Evolutionary conservation across 2,113 vertebrate species (phyloP).

Genomic region (Microcebus tavaratra): DNA sequence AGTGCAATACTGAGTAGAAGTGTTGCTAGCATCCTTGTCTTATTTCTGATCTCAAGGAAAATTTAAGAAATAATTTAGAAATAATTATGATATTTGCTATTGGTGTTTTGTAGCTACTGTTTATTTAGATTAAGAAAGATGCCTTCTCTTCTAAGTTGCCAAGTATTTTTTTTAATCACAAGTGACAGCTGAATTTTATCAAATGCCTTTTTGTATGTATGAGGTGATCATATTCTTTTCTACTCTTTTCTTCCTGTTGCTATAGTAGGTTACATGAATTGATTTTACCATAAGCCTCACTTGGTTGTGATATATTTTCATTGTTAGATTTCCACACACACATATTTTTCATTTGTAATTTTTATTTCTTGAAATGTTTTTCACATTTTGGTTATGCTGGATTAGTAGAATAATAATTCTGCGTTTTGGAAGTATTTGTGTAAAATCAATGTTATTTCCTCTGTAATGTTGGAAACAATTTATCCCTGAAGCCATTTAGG

Average conservation of each 20-base stretch:
- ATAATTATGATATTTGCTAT: background rate
- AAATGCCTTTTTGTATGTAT: background rate
- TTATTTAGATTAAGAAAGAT: background rate
- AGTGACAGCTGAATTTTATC: background rate
- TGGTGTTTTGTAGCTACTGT: background rate
- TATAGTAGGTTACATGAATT: background rate
- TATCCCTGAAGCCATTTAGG: background rate
- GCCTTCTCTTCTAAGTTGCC: background rate
- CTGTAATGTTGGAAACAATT: background rate
- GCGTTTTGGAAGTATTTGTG: background rate
- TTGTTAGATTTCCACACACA: background rate
- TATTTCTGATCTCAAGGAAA: background rate
- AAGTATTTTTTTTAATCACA: background rate
- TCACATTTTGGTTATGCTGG: background rate
- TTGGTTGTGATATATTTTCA: background rate
- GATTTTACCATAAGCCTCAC: background rate
- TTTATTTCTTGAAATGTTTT: background rate
- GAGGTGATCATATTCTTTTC: background rate
- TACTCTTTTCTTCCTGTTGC: background rate
- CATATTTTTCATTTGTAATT: background rate
- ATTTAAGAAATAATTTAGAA: background rate
- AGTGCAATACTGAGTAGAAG: background rate
- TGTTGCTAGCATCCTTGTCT: background rate
- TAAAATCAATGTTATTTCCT: background rate
- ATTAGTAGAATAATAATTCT: background rate